These are phyloP conservation scores for Choloepus didactylus DNA, from an alignment of 2,797 vertebrate genomes.

Conservation along the genomic window DNA sequence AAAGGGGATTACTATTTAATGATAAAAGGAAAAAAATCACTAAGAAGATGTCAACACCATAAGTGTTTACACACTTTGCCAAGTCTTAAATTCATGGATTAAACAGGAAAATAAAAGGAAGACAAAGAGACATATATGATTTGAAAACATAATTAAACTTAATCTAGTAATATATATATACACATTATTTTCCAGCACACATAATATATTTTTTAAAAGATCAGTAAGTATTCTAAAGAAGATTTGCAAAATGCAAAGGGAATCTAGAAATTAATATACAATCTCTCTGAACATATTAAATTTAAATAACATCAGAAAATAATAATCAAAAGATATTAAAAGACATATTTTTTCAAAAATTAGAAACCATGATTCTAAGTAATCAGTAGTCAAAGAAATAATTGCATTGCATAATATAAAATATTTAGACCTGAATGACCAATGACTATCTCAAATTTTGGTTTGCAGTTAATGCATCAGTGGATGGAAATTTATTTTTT, in stretches of 20 bases:
- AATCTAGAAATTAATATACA: background rate
- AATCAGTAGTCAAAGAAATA: background rate
- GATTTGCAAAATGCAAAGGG: background rate
- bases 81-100: background rate
- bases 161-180: background rate
- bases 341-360: background rate
- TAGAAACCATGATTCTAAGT: background rate
- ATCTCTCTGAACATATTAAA: background rate
- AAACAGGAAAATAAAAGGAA: background rate
- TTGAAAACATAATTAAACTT: background rate
- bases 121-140: background rate
- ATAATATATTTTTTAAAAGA: background rate
- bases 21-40: background rate
- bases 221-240: background rate
- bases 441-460: background rate
- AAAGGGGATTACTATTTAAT: background rate
- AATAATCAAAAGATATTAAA: background rate
- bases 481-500: background rate
- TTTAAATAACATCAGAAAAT: background rate
- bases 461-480: background rate
- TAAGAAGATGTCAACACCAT: background rate
- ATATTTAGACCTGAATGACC: background rate
- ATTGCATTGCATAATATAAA: background rate
- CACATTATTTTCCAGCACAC: background rate
- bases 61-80: background rate